Percentiles rank a stretch among this genome's conserved stretches.
Conservation (phyloP, 2,888 invertebrate species). For the Idaea biselata region DNA sequence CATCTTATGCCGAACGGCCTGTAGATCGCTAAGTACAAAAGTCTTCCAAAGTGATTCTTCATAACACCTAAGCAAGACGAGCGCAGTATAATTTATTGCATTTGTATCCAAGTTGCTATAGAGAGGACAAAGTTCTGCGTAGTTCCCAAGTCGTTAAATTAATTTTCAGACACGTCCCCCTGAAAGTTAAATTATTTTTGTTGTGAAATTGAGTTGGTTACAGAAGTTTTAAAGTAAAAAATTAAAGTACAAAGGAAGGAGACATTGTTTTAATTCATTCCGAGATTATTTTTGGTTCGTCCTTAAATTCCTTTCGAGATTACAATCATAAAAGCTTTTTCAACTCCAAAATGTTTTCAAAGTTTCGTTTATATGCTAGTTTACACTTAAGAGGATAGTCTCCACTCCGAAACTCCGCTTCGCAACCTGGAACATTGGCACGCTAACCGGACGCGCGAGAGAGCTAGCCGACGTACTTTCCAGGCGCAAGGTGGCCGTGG, state of each 20-base stretch:
- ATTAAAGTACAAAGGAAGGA: slow-evolving; percentile 5
- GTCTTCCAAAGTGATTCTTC: background rate
- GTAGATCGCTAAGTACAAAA: too few species aligned
- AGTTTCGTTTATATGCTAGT: too few species aligned
- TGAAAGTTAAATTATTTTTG: slow-evolving; percentile 17
- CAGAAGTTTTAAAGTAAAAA: background rate
- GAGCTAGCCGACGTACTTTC: too few species aligned
- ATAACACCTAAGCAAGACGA: background rate
- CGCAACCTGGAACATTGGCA: too few species aligned
- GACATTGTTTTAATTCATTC: background rate
- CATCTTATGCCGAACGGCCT: too few species aligned
- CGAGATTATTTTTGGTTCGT: background rate
- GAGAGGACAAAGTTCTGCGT: slow-evolving; percentile 13
- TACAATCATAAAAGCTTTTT: too few species aligned
- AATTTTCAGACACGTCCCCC: slow-evolving; percentile 20
- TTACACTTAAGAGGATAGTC: too few species aligned
- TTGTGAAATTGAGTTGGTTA: slow-evolving; percentile 11
- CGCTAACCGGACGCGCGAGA: too few species aligned
- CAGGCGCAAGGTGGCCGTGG: too few species aligned
- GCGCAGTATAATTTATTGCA: slow-evolving; percentile 14
- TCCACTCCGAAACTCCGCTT: too few species aligned
- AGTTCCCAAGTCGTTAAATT: slow-evolving; percentile 21
- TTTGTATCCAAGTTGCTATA: slow-evolving; percentile 12
- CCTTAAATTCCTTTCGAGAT: background rate
- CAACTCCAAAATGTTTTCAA: too few species aligned